Conservation (phyloP, 2,888 invertebrate genomes). For the Selenia dentaria region DNA sequence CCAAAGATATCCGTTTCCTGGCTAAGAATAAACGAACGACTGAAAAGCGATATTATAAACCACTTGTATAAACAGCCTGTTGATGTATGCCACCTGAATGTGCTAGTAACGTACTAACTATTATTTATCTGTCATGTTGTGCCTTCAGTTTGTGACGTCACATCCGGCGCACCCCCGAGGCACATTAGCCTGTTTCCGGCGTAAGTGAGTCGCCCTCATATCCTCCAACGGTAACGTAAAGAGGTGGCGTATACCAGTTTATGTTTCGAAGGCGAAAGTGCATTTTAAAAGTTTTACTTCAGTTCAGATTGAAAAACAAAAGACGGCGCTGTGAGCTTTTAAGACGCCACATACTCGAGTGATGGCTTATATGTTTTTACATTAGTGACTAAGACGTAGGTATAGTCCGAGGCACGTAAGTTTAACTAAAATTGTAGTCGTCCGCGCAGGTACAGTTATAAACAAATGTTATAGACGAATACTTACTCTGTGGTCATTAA, state of each 20-base stretch:
- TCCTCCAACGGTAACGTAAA: constrained; percentile 6
- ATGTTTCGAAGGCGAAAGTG: neutral
- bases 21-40: neutral
- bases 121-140: constrained; percentile 1
- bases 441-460: no score
- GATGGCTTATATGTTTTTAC: no score
- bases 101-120: no score
- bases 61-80: neutral
- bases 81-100: neutral
- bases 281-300: neutral
- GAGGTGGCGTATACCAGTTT: neutral
- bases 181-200: constrained; percentile 31
- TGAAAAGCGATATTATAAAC: neutral
- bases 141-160: constrained; percentile 20
- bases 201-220: constrained; percentile 21
- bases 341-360: no score
- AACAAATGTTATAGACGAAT: no score
- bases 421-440: no score
- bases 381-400: no score
- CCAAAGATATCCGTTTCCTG: neutral
- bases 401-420: no score
- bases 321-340: no score
- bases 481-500: no score
- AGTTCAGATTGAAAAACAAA: no score
- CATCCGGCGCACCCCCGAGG: constrained; percentile 20